A percentile compares a stretch with the other conserved stretches of the same genome.
Conservation (phyloP, 2,113 vertebrate genomes). For the Todiramphus saurophagus region DNA sequence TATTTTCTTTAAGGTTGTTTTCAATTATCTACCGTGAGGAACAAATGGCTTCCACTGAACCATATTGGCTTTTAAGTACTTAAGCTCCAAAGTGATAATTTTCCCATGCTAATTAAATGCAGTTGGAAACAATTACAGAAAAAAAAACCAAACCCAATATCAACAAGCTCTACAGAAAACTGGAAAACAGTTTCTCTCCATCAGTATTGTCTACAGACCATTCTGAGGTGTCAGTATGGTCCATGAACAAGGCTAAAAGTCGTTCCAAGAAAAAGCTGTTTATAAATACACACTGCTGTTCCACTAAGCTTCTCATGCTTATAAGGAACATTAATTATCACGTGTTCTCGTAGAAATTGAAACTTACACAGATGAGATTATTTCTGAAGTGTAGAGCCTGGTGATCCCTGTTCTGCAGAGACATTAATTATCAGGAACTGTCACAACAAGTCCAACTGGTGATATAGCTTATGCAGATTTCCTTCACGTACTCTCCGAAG, state of each 20-base stretch:
- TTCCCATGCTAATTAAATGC: constrained; percentile 16
- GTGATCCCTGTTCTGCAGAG: constrained; percentile 13
- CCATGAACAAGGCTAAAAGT: background rate
- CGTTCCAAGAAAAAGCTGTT: background rate
- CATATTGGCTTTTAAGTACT: background rate
- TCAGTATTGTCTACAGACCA: background rate
- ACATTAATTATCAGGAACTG: constrained; percentile 20
- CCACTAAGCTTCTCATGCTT: background rate
- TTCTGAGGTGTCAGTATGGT: background rate
- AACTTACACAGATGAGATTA: background rate
- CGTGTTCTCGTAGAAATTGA: background rate
- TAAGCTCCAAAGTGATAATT: background rate
- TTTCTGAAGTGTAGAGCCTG: background rate
- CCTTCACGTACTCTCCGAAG: background rate
- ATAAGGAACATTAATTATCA: background rate
- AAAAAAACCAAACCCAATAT: background rate
- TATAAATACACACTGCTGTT: background rate
- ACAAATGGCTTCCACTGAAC: background rate
- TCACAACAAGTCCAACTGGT: background rate
- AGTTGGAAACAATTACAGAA: background rate
- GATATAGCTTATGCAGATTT: background rate
- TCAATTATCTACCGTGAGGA: background rate
- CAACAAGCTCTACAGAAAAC: background rate
- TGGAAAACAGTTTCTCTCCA: background rate
- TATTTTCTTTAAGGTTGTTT: background rate